Conservation (phyloP, 2,888 invertebrate genomes). For the Caenorhabditis sp. region DNA sequence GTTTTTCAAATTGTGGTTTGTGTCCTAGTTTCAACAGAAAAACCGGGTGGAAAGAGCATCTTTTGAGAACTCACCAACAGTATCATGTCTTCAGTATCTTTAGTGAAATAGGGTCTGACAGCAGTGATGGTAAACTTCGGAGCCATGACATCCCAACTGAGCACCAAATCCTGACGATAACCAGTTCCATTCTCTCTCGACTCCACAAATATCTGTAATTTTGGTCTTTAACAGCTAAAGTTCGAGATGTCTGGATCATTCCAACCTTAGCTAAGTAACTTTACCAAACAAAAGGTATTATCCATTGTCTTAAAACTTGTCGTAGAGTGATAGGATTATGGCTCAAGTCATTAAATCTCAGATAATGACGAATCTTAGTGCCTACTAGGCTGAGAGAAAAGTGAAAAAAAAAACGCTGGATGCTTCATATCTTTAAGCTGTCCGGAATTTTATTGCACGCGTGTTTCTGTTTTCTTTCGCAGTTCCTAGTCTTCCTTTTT, state of each 20-base stretch:
- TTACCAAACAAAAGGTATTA: neutral
- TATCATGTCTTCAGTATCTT: constrained; percentile 37
- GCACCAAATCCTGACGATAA: constrained; percentile 53
- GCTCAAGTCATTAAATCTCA: constrained; percentile 20
- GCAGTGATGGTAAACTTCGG: constrained; percentile 73
- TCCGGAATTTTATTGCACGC: constrained; percentile 13
- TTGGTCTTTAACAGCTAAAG: neutral
- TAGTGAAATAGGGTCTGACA: constrained; percentile 66
- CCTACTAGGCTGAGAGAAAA: neutral
- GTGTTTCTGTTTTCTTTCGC: constrained; percentile 20
- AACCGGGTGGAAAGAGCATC: too few relatives aligned
- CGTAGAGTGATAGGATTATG: neutral
- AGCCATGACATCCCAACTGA: constrained; percentile 61
- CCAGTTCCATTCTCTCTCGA: constrained; percentile 71
- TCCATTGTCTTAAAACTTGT: neutral
- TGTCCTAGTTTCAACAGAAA: too few relatives aligned
- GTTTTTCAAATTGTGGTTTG: neutral
- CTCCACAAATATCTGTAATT: constrained; percentile 62
- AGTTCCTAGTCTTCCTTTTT: constrained; percentile 18
- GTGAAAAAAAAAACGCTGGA: neutral
- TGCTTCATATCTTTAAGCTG: constrained; percentile 22
- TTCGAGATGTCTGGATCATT: neutral
- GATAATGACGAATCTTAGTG: constrained; percentile 29
- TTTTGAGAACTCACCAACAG: constrained; percentile 32
- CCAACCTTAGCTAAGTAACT: neutral